Percentiles rank a stretch among this genome's conserved stretches.
These are phyloP conservation scores for Machimus rusticus DNA, from an alignment of 2,888 invertebrate genomes.

Conservation along the genomic window DNA sequence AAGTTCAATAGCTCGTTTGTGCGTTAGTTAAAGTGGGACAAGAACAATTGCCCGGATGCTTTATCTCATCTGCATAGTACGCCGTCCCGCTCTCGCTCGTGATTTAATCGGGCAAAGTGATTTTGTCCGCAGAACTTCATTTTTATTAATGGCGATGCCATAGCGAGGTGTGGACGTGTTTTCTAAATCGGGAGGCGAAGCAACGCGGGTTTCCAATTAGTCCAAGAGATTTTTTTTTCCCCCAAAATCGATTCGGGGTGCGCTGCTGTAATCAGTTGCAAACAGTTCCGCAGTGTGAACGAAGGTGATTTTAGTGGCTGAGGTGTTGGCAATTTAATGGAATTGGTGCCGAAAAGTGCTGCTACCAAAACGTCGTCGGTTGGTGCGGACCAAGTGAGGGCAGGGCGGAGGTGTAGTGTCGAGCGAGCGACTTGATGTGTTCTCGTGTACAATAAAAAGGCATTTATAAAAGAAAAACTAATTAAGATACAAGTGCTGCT, in stretches of 20 bases:
- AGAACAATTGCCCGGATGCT: neutral
- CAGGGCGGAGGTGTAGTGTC: neutral
- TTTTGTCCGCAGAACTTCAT: constrained; percentile 14
- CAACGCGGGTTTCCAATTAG: constrained; percentile 47
- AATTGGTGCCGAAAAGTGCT: neutral
- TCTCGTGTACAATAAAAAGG: neutral
- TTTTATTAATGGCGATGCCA: constrained; percentile 55
- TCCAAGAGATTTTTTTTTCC: constrained; percentile 40
- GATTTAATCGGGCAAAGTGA: neutral
- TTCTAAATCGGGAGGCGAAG: constrained; percentile 42
- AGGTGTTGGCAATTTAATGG: neutral
- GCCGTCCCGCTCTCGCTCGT: neutral
- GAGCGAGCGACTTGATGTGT: neutral
- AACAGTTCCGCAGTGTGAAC: neutral
- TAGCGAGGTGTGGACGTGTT: constrained; percentile 55
- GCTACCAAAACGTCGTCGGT: neutral
- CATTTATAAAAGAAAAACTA: neutral
- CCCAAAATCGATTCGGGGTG: neutral
- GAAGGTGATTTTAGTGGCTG: neutral
- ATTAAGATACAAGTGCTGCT: neutral
- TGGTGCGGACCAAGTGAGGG: neutral
- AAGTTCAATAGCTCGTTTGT: neutral
- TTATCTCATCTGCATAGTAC: neutral
- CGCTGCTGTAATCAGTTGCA: neutral
- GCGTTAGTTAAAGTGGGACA: neutral